Conservation (phyloP, 2,797 vertebrate species). For the Argyrosomus regius region DNA sequence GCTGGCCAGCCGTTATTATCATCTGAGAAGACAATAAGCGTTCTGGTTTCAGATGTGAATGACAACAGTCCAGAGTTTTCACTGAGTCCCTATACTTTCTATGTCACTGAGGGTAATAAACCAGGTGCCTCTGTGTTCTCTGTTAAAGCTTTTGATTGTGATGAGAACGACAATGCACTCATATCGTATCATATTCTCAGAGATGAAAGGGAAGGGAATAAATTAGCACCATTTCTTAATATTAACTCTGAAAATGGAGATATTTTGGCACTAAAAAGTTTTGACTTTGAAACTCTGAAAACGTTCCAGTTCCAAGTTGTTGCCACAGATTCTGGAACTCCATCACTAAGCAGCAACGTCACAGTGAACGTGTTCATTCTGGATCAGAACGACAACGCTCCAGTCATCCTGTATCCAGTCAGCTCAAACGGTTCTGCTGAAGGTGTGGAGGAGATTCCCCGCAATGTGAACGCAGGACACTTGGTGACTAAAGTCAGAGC, state of each 20-base stretch:
- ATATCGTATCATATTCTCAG: slow-evolving; percentile 72
- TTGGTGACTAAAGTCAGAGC: too few species aligned
- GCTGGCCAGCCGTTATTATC: slow-evolving; percentile 65
- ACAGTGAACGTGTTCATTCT: too few species aligned
- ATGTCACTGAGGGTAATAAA: slow-evolving; percentile 72
- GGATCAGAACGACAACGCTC: too few species aligned
- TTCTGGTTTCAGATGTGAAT: slow-evolving; percentile 77
- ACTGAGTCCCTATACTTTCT: slow-evolving; percentile 70
- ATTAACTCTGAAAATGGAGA: slow-evolving; percentile 8
- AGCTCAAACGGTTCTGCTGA: too few species aligned
- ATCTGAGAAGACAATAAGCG: slow-evolving; percentile 63
- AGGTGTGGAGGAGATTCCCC: too few species aligned
- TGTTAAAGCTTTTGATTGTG: slow-evolving; percentile 72
- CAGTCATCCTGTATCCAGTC: too few species aligned
- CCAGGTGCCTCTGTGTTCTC: slow-evolving; percentile 69
- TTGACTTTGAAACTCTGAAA: slow-evolving; percentile 11
- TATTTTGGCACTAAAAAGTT: slow-evolving; percentile 2
- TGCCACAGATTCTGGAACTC: too few species aligned
- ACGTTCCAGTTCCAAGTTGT: slow-evolving; percentile 6
- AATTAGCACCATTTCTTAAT: slow-evolving; percentile 18
- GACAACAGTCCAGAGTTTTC: slow-evolving; percentile 77
- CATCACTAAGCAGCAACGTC: too few species aligned
- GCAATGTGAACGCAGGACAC: too few species aligned
- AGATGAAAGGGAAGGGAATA: slow-evolving; percentile 4
- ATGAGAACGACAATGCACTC: slow-evolving; percentile 63